phyloP scores from a whole-genome alignment of 2,113 vertebrate species.

The Hemiprocne comata region DNA sequence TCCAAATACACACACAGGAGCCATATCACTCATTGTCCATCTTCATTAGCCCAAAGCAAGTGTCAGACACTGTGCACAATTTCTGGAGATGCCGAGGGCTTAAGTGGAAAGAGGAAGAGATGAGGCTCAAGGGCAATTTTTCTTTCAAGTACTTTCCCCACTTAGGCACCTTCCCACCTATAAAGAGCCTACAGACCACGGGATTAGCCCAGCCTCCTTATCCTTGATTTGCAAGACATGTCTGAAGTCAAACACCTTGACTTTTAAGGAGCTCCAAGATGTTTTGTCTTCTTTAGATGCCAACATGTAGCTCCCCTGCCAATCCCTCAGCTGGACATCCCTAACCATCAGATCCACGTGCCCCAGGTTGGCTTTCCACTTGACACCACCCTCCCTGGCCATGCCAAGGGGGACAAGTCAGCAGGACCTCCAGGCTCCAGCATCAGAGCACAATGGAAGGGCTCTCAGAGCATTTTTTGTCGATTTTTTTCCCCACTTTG shows the following conservation, averaged over 20 bases:
- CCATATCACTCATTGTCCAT: background rate
- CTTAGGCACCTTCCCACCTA: background rate
- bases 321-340: background rate
- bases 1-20: background rate
- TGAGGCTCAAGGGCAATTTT: background rate
- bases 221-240: background rate
- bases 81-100: background rate
- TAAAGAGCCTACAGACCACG: accelerated
- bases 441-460: background rate
- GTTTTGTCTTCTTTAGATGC: background rate
- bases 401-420: background rate
- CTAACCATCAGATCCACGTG: accelerated
- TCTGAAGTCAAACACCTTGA: background rate
- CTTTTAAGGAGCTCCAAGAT: background rate
- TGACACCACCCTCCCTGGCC: too few species aligned
- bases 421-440: accelerated
- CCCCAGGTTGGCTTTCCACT: accelerated
- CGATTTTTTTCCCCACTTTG: accelerated
- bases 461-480: background rate
- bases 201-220: background rate
- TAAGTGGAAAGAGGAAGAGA: background rate
- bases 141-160: background rate
- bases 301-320: background rate
- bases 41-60: background rate
- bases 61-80: accelerated